phyloP scores from a whole-genome alignment of 2,888 invertebrate genomes.

The Acheta domesticus region DNA sequence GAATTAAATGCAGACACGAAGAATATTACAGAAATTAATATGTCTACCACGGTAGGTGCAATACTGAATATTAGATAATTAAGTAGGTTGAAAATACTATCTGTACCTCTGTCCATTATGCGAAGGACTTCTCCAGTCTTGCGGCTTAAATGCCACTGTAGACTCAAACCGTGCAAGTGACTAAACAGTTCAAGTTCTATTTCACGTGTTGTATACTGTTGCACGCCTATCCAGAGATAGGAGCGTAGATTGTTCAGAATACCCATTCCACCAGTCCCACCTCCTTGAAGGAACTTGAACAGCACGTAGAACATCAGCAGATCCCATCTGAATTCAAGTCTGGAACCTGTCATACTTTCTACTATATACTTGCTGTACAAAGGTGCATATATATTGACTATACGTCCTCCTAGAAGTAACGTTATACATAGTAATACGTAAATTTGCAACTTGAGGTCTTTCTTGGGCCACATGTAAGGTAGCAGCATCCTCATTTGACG shows the following conservation, averaged over 20 bases:
- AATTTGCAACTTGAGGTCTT: conserved; percentile 70
- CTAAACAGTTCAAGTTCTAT: conserved; percentile 82
- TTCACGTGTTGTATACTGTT: conserved; percentile 92
- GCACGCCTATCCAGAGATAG: conserved; percentile 92
- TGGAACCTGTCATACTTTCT: conserved; percentile 66
- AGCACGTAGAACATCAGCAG: conserved; percentile 79
- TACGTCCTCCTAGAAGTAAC: conserved; percentile 75
- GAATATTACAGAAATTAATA: conserved; percentile 84
- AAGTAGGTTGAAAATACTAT: conserved; percentile 89
- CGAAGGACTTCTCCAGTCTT: conserved; percentile 96
- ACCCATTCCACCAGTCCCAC: conserved; percentile 90
- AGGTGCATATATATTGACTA: conserved; percentile 87
- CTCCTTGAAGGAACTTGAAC: conserved; percentile 93
- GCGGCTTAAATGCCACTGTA: conserved; percentile 90
- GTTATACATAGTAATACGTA: conserved; percentile 78
- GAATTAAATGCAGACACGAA: conserved; percentile 84
- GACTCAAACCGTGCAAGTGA: conserved; percentile 84
- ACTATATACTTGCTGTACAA: conserved; percentile 90
- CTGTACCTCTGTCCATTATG: conserved; percentile 96
- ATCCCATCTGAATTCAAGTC: conserved; percentile 78
- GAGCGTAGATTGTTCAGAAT: conserved; percentile 86
- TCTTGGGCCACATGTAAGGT: conserved; percentile 94
- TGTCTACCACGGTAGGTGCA: conserved; percentile 87
- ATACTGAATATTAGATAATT: conserved; percentile 92
- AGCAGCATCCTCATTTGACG: conserved; percentile 73